phyloP scores from a whole-genome alignment of 37 sponge, comb jelly and placozoan genomes.

The Axinella damicornis region DNA sequence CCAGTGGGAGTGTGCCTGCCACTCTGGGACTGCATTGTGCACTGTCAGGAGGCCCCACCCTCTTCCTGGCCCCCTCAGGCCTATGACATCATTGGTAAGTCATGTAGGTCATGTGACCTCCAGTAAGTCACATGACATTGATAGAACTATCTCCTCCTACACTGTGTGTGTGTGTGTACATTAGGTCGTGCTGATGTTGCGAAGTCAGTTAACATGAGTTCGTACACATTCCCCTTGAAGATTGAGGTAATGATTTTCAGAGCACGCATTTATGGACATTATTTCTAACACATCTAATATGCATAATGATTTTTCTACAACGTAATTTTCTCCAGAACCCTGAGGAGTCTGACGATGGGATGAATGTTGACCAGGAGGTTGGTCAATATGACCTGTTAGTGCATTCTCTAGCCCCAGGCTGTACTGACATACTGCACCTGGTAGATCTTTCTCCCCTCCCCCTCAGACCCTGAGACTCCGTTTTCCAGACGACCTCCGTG shows the following conservation, averaged over 20 bases:
- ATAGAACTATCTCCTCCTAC: neutral
- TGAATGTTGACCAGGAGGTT: slow-evolving; percentile 66
- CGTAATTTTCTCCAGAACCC: neutral
- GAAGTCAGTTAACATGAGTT: neutral
- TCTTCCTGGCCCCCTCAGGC: slow-evolving; percentile 45
- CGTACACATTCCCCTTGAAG: neutral
- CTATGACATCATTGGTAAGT: slow-evolving; percentile 56
- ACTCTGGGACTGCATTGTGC: slow-evolving; percentile 51
- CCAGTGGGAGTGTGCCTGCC: slow-evolving; percentile 82
- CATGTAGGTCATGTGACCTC: too few species aligned
- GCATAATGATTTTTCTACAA: too few species aligned
- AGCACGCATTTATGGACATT: too few species aligned
- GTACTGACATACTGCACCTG: neutral
- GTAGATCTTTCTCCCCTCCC: slow-evolving; percentile 3
- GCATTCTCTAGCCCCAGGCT: too few species aligned
- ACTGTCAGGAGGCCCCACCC: slow-evolving; percentile 69
- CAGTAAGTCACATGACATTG: too few species aligned
- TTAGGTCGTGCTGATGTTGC: slow-evolving; percentile 64
- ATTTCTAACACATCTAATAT: too few species aligned
- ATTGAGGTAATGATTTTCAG: slow-evolving; percentile 18
- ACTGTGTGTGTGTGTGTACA: too few species aligned
- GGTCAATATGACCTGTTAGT: neutral
- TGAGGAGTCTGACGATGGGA: slow-evolving; percentile 47
- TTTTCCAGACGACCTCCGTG: slow-evolving; percentile 78
- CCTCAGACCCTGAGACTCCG: slow-evolving; percentile 46